Conservation (phyloP, 2,888 invertebrate species). For the Sphecodes monilicornis region DNA sequence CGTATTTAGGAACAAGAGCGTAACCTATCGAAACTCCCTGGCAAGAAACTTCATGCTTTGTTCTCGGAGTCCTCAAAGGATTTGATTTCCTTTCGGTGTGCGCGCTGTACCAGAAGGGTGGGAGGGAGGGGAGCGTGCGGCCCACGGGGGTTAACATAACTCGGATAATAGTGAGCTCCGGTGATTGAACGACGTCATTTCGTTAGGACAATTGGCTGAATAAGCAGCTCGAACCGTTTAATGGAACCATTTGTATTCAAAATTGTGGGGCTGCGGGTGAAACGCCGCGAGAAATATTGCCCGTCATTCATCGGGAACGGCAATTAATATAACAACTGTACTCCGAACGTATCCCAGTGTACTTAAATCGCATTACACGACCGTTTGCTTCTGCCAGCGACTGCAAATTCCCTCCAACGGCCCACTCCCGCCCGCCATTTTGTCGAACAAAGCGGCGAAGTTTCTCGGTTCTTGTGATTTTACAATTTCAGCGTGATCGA, state of each 20-base stretch:
- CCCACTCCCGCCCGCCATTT: not conserved
- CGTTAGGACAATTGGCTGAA: constrained; percentile 66
- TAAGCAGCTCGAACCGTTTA: constrained; percentile 53
- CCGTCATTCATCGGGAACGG: constrained; percentile 47
- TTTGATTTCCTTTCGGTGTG: constrained; percentile 29
- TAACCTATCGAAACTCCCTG: constrained; percentile 48
- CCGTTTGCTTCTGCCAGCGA: constrained; percentile 13
- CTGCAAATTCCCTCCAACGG: constrained; percentile 5
- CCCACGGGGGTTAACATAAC: constrained; percentile 50
- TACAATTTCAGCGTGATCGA: not conserved
- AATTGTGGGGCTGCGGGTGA: constrained; percentile 43
- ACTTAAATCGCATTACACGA: constrained; percentile 35
- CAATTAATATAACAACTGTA: constrained; percentile 44
- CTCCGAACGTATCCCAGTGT: not conserved
- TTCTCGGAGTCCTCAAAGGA: constrained; percentile 33
- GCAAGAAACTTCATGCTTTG: constrained; percentile 43
- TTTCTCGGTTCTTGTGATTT: not conserved
- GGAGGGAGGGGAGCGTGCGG: not conserved
- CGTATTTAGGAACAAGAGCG: constrained; percentile 16
- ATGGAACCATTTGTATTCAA: constrained; percentile 57
- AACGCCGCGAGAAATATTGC: constrained; percentile 49
- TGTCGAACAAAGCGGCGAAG: not conserved
- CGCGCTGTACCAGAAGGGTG: not conserved
- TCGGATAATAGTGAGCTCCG: constrained; percentile 54
- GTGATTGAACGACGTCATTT: constrained; percentile 74